phyloP scores from a whole-genome alignment of 2,888 invertebrate genomes.

The Dryocosmus kuriphilus region DNA sequence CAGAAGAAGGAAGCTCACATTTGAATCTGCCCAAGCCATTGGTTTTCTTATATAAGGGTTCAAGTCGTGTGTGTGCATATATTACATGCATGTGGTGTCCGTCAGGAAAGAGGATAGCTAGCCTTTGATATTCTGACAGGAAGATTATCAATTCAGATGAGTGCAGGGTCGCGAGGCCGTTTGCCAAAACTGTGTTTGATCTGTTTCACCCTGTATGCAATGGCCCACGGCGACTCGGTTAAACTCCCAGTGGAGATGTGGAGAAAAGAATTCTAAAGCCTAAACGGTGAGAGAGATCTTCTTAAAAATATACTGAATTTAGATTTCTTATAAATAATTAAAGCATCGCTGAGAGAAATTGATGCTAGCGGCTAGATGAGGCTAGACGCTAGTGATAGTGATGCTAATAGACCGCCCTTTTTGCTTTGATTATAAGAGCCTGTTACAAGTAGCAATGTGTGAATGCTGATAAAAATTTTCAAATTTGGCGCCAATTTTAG shows the following conservation, averaged over 20 bases:
- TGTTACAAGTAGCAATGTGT: no score
- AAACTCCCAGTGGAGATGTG: conserved; percentile 6
- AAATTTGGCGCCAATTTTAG: no score
- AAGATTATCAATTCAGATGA: conserved; percentile 77
- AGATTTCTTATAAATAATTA: not conserved
- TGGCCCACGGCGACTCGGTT: conserved; percentile 42
- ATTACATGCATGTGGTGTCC: conserved; percentile 32
- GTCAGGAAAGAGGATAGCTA: conserved; percentile 52
- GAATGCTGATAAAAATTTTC: no score
- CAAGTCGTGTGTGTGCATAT: conserved; percentile 50
- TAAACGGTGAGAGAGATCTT: not conserved
- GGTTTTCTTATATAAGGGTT: conserved; percentile 55
- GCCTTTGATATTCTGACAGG: conserved; percentile 77
- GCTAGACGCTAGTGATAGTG: no score
- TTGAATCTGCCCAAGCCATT: conserved; percentile 65
- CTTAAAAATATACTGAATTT: not conserved
- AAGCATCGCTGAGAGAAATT: no score
- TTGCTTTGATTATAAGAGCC: no score
- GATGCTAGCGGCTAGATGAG: no score
- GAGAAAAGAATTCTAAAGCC: not conserved
- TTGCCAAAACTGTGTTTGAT: conserved; percentile 77
- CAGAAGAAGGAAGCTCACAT: conserved; percentile 58
- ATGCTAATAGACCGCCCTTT: no score
- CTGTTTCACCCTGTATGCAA: conserved; percentile 57
- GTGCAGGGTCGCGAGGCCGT: conserved; percentile 65